Percentiles rank a stretch among this genome's conserved stretches.
These are phyloP conservation scores for Cataglyphis cursor DNA, from an alignment of 2,888 invertebrate genomes.

Conservation along the genomic window DNA sequence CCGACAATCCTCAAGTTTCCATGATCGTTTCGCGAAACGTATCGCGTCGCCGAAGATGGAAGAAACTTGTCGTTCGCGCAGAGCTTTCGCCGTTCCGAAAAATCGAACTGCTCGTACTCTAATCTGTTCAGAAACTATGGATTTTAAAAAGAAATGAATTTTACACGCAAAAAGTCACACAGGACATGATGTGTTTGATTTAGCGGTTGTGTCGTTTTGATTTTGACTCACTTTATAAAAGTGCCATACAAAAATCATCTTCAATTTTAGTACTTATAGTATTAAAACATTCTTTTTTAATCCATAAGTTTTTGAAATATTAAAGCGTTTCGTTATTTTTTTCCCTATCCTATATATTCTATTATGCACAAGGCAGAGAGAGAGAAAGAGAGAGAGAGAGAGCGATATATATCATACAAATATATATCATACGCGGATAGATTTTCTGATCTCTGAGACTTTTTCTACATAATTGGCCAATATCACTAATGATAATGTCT, in stretches of 20 bases:
- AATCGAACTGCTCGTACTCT: background rate
- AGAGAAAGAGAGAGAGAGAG: too few species aligned
- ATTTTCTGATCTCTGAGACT: background rate
- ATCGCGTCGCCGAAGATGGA: slow-evolving; percentile 49
- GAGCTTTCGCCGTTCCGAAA: background rate
- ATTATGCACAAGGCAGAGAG: background rate
- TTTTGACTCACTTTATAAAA: background rate
- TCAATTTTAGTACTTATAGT: background rate
- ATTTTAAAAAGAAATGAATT: background rate
- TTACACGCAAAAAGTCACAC: background rate
- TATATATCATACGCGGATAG: too few species aligned
- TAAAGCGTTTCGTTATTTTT: background rate
- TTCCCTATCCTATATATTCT: background rate
- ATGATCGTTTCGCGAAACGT: slow-evolving; percentile 57
- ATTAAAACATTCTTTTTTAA: background rate
- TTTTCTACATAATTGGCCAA: background rate
- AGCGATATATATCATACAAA: too few species aligned
- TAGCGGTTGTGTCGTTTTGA: too few species aligned
- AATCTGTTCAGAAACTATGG: background rate
- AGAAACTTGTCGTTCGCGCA: slow-evolving; percentile 48
- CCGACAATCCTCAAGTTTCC: slow-evolving; percentile 60
- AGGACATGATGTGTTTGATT: background rate
- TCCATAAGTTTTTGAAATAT: background rate
- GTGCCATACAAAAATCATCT: background rate
- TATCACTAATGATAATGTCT: slow-evolving; percentile 16